These are phyloP conservation scores for Xerus inauris DNA, from an alignment of 2,113 vertebrate genomes.

Conservation along the genomic window DNA sequence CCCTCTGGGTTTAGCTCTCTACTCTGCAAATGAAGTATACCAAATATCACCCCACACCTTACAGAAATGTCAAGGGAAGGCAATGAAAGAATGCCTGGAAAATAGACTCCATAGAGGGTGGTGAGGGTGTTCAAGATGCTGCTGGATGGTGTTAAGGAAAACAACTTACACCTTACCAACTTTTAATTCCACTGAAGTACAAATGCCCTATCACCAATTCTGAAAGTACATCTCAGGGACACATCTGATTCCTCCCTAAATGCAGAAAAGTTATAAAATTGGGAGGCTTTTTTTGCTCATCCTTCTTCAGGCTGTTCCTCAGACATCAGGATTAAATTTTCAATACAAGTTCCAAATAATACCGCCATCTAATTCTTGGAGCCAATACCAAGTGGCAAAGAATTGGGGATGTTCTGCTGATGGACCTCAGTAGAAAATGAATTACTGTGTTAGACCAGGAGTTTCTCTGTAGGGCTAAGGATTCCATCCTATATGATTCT, in stretches of 20 bases:
- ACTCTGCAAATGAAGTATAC: neutral
- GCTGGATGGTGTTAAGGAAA: neutral
- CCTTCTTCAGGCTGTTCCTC: neutral
- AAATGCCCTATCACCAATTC: neutral
- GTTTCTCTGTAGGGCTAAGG: neutral
- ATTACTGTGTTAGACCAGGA: neutral
- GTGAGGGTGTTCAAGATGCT: neutral
- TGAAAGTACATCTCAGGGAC: neutral
- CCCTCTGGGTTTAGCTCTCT: neutral
- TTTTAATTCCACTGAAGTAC: neutral
- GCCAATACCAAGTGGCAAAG: neutral
- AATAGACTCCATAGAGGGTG: neutral
- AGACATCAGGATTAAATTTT: neutral
- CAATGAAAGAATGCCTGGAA: neutral
- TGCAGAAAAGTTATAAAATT: neutral
- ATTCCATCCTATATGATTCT: neutral
- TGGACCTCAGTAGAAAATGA: neutral
- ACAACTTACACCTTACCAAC: neutral
- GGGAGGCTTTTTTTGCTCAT: neutral
- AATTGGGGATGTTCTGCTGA: neutral
- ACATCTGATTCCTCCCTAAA: neutral
- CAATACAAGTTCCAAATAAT: neutral
- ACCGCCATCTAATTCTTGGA: neutral
- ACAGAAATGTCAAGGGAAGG: neutral
- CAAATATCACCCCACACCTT: neutral